Evolutionary conservation across 2,113 vertebrate species (phyloP).

Genomic region (Colistium nudipinnis): DNA sequence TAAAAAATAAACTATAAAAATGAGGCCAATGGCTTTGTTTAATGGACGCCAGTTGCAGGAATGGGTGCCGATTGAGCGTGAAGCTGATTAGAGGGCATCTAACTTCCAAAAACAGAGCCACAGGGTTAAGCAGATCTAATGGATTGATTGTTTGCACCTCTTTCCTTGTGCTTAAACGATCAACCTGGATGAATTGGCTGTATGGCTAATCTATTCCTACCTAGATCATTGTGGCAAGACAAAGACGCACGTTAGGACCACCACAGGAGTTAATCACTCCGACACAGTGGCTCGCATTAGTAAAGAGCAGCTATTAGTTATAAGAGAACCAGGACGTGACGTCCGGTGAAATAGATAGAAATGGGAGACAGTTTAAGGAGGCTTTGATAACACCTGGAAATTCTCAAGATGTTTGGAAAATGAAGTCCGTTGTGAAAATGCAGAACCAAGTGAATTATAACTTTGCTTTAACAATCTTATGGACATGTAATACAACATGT

Average conservation of each 20-base stretch:
- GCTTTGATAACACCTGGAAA: neutral
- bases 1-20: conserved; percentile 23
- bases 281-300: conserved; percentile 33
- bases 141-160: conserved; percentile 63
- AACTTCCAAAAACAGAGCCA: conserved; percentile 62
- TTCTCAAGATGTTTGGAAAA: neutral
- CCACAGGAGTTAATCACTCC: conserved; percentile 58
- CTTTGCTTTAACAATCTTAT: neutral
- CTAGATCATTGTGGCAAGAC: conserved; percentile 53
- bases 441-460: no score
- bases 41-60: conserved; percentile 55
- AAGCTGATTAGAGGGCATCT: conserved; percentile 62
- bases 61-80: conserved; percentile 48
- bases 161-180: conserved; percentile 59
- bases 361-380: neutral
- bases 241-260: conserved; percentile 49
- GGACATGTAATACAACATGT: neutral
- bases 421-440: neutral
- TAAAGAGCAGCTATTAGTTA: conserved; percentile 53
- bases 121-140: conserved; percentile 54
- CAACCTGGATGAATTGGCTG: conserved; percentile 65
- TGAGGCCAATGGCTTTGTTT: conserved; percentile 34
- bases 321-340: neutral
- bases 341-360: conserved; percentile 15
- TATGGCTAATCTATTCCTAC: conserved; percentile 60